phyloP scores from a whole-genome alignment of 2,797 vertebrate genomes.

The Acanthornis magna region DNA sequence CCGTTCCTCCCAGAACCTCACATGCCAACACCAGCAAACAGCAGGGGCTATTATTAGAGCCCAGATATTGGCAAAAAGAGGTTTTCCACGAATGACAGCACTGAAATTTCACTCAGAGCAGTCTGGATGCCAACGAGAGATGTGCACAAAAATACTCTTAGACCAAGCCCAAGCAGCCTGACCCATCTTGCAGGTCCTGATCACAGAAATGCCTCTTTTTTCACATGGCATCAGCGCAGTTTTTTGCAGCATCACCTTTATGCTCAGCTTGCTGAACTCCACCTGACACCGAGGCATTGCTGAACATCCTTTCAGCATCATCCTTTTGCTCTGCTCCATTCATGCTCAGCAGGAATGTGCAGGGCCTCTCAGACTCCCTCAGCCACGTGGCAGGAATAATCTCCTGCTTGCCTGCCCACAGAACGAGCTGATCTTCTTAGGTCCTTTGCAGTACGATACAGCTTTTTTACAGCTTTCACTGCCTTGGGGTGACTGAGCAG shows the following conservation, averaged over 20 bases:
- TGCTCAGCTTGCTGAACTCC: neutral
- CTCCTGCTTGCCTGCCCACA: neutral
- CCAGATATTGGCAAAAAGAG: neutral
- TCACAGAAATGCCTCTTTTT: neutral
- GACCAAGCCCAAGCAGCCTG: neutral
- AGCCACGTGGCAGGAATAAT: neutral
- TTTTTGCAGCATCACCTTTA: neutral
- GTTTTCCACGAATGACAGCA: neutral
- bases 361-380: neutral
- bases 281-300: fast-evolving
- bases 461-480: neutral
- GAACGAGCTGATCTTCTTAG: neutral
- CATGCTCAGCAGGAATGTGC: neutral
- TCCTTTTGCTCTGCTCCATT: neutral
- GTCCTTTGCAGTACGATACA: neutral
- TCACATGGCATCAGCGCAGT: too few species aligned
- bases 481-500: neutral
- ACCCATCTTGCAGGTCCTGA: neutral
- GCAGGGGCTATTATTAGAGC: neutral
- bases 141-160: neutral
- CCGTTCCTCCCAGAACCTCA: neutral
- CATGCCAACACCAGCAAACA: neutral
- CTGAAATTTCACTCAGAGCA: neutral
- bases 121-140: fast-evolving
- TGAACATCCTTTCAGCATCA: neutral